phyloP scores from a whole-genome alignment of 2,797 vertebrate species.

The Lateolabrax maculatus region DNA sequence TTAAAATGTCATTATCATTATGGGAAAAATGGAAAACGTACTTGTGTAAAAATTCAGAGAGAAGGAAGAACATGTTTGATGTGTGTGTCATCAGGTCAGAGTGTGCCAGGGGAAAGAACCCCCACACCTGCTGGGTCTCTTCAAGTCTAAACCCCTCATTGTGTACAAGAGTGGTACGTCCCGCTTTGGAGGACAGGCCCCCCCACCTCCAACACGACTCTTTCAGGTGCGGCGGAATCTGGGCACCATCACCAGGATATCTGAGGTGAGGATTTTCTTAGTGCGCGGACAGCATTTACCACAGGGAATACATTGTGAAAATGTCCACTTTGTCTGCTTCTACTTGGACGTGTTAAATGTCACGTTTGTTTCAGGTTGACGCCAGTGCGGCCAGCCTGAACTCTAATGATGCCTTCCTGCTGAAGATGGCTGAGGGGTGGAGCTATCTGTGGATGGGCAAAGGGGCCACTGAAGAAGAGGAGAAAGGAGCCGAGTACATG shows the following conservation, averaged over 20 bases:
- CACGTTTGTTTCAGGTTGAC: conserved; percentile 84
- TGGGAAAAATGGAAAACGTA: too few relatives aligned
- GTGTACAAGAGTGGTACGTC: conserved; percentile 92
- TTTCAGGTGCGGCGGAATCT: conserved; percentile 93
- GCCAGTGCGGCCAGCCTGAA: conserved; percentile 86
- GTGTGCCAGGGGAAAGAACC: conserved; percentile 95
- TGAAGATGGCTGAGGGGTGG: conserved; percentile 84
- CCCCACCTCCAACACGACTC: conserved; percentile 81
- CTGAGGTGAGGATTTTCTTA: conserved; percentile 84
- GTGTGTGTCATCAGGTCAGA: conserved; percentile 84
- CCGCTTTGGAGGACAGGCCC: conserved; percentile 83
- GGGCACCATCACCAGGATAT: conserved; percentile 89
- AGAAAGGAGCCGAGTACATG: conserved; percentile 87
- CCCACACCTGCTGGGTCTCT: conserved; percentile 90
- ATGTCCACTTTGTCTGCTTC: background rate
- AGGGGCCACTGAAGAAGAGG: conserved; percentile 90
- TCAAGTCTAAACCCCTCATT: conserved; percentile 91
- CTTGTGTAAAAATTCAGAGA: too few relatives aligned
- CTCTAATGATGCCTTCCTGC: conserved; percentile 92
- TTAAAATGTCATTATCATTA: too few relatives aligned
- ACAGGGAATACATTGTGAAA: background rate
- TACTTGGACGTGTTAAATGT: background rate
- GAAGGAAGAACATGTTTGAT: too few relatives aligned
- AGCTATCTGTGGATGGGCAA: conserved; percentile 90
- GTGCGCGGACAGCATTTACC: background rate